Percentiles rank a stretch among this genome's conserved stretches.
These are phyloP conservation scores for Epicauta chinensis DNA, from an alignment of 1,140 invertebrate genomes.

Conservation along the genomic window DNA sequence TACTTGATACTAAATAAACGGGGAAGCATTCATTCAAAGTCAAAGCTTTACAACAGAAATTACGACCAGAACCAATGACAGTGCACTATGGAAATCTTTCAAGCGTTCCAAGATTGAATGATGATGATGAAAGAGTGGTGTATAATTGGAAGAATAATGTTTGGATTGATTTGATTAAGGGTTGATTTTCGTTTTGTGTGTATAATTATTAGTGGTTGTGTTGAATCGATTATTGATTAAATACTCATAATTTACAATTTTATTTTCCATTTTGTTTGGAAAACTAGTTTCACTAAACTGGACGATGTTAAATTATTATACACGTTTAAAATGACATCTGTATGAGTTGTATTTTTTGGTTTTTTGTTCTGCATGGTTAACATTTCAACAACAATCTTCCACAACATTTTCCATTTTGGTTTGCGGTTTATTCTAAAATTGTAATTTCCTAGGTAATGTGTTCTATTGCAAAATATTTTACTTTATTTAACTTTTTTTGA, in stretches of 20 bases:
- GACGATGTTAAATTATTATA: no score
- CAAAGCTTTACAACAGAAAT: slow-evolving; percentile 13
- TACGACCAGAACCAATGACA: slow-evolving; percentile 15
- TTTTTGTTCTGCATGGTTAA: not conserved
- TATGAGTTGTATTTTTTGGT: slow-evolving; percentile 8
- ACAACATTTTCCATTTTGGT: not conserved
- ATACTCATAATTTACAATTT: no score
- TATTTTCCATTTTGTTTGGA: no score
- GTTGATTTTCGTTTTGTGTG: not conserved
- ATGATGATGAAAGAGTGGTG: slow-evolving; percentile 5
- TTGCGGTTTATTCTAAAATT: not conserved
- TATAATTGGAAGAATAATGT: slow-evolving; percentile 17
- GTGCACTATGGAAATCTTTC: slow-evolving; percentile 10
- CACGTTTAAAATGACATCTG: no score
- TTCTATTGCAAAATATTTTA: no score
- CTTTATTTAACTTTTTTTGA: no score
- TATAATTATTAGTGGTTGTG: no score
- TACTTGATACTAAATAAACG: slow-evolving; percentile 7
- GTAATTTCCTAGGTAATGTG: not conserved
- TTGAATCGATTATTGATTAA: no score
- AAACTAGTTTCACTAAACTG: no score
- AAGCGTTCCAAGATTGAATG: slow-evolving; percentile 15
- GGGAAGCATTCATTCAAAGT: slow-evolving; percentile 13
- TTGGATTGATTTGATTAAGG: slow-evolving; percentile 14
- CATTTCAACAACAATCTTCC: not conserved